These are phyloP conservation scores for Tragelaphus strepsiceros DNA, from an alignment of 2,113 vertebrate species.

Conservation along the genomic window DNA sequence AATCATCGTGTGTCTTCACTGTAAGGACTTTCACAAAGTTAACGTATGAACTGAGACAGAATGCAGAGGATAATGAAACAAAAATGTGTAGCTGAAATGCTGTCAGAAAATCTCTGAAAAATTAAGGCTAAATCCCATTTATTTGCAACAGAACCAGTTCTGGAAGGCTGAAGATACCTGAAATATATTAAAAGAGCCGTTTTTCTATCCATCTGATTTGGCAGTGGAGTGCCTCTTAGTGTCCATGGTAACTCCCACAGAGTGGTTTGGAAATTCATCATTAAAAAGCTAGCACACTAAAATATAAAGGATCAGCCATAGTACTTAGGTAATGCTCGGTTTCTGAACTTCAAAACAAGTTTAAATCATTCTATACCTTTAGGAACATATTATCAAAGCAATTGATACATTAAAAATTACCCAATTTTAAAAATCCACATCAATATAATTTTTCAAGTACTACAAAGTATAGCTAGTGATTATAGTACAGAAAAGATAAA, in stretches of 20 bases:
- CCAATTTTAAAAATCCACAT: background rate
- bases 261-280: slow-evolving; percentile 19
- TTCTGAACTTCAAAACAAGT: slow-evolving; percentile 44
- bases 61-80: slow-evolving; percentile 24
- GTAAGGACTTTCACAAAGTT: slow-evolving; percentile 20
- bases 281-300: slow-evolving; percentile 35
- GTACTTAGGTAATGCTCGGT: background rate
- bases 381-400: background rate
- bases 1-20: slow-evolving; percentile 20
- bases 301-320: slow-evolving; percentile 8
- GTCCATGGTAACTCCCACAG: slow-evolving; percentile 39
- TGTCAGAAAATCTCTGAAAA: slow-evolving; percentile 13
- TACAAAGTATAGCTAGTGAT: background rate
- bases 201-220: slow-evolving; percentile 35
- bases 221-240: slow-evolving; percentile 23
- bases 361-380: background rate
- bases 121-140: slow-evolving; percentile 32
- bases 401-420: background rate
- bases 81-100: slow-evolving; percentile 13
- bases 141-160: slow-evolving; percentile 17
- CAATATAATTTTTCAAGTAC: background rate
- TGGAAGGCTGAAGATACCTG: slow-evolving; percentile 42
- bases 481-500: background rate
- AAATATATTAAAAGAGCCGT: background rate
- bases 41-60: background rate